Evolutionary conservation across 2,797 vertebrate species (phyloP), one percentile per base, ranked within the genome.

Genomic region (Sebastes itinus): DNA sequence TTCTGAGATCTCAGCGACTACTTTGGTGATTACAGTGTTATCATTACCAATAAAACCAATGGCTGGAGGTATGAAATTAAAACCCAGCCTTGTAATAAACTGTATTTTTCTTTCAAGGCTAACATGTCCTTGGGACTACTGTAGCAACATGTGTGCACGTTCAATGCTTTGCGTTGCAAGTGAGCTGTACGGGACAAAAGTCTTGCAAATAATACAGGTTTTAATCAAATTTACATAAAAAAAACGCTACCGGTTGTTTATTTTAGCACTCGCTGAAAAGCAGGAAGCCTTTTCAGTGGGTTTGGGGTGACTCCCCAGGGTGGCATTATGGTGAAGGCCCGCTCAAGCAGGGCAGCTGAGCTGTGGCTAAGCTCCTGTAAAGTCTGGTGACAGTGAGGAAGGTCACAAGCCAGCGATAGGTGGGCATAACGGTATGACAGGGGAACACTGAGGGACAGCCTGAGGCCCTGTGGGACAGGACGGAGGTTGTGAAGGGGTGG

Each of bases 381-480:
- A 89, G 77, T 56, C 66, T 20, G 67, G 75, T 87, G 82, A 89
- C 84, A 85, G 79, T 30, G 66, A 81, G 64, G 80, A 87, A 89
- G 90, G 91, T 90, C 85, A 88, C 71, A 68, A 77, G 38, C 23
- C 70, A 74, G 78, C 69, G 32, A 72, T 63, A 77, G 86, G 76
- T 80, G 84, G 64, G 67, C 70, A 81, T 77, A 82, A 75, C 80
- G 67, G 46, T 72, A 62, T 83, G 88, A 88, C 85, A 86, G 80
- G 75, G 60, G 23, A 35, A 82, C 78, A 77, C 82, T 54, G 49
- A 77, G 82, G 81, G 82, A 70, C 59, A 56, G 46, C 69, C 72
- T 46, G 46, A 69, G 67, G 28, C 22, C 74, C 75, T 38, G 12
- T 77, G 75, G 76, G 82, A 81, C 68, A 76, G 73, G 79, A 85